Conservation (phyloP, 2,888 invertebrate genomes). For the Parascotia fuliginaria region DNA sequence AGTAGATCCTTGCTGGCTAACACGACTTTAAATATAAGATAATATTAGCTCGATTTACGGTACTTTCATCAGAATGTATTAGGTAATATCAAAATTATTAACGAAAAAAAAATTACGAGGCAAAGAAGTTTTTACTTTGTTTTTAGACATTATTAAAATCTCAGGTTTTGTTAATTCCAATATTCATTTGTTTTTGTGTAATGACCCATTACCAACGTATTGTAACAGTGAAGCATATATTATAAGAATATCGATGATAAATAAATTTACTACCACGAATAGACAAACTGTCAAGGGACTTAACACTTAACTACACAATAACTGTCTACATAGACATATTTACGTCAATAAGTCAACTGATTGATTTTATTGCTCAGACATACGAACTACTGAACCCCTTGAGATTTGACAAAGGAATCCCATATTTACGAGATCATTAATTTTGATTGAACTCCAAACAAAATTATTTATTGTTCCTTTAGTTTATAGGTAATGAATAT, state of each 20-base stretch:
- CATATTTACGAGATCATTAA: slow-evolving; percentile 42
- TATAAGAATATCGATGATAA: slow-evolving; percentile 6
- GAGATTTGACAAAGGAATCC: slow-evolving; percentile 42
- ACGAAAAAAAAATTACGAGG: no score
- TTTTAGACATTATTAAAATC: no score
- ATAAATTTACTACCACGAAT: slow-evolving; percentile 13
- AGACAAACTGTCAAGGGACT: slow-evolving; percentile 20
- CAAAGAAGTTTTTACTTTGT: no score
- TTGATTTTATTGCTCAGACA: slow-evolving; percentile 39
- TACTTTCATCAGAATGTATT: no score
- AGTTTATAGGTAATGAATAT: slow-evolving; percentile 4
- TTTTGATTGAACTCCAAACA: slow-evolving; percentile 33
- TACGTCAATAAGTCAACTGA: slow-evolving; percentile 41
- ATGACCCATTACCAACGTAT: not conserved
- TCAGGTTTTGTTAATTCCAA: no score
- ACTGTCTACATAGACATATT: slow-evolving; percentile 37
- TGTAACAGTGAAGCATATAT: not conserved
- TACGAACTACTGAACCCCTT: slow-evolving; percentile 37
- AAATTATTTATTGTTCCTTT: slow-evolving; percentile 17
- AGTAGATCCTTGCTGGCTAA: no score
- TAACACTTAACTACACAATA: slow-evolving; percentile 30
- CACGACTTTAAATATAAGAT: no score
- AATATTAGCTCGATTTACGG: no score
- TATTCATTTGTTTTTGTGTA: no score
- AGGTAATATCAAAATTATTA: no score